Conservation (phyloP, 2,888 invertebrate genomes). For the Acanthopleura granulata region DNA sequence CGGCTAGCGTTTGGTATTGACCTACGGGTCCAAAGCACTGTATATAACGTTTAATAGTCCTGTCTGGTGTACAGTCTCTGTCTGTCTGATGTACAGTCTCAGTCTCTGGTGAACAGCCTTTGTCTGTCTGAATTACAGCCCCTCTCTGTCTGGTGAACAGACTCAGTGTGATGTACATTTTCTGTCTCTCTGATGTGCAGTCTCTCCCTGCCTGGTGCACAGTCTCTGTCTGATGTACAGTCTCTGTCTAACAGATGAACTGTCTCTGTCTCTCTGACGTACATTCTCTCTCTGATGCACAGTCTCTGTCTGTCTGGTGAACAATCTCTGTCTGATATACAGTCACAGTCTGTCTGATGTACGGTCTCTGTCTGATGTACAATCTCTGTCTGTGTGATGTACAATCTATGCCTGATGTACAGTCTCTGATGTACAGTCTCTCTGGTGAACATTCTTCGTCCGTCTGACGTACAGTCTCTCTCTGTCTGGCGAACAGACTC, state of each 20-base stretch:
- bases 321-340: slow-evolving; percentile 2
- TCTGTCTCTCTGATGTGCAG: neutral
- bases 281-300: slow-evolving; percentile 3
- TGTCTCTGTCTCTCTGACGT: slow-evolving; percentile 9
- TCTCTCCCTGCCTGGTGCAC: neutral
- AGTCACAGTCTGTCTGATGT: neutral
- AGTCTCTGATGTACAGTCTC: slow-evolving; percentile 28
- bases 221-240: slow-evolving; percentile 8
- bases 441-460: slow-evolving; percentile 21
- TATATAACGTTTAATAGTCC: too few species aligned
- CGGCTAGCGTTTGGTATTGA: too few species aligned
- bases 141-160: too few species aligned
- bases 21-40: too few species aligned
- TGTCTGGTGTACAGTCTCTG: too few species aligned
- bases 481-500: neutral
- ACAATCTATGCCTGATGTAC: slow-evolving; percentile 14
- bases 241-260: neutral
- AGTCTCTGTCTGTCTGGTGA: neutral
- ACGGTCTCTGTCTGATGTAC: neutral
- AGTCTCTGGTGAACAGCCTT: neutral
- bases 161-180: neutral
- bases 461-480: slow-evolving; percentile 18
- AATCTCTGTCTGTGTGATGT: neutral
- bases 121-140: neutral
- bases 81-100: too few species aligned